These are phyloP conservation scores for Spermophilus dauricus DNA, from an alignment of 2,113 vertebrate genomes.

Conservation along the genomic window DNA sequence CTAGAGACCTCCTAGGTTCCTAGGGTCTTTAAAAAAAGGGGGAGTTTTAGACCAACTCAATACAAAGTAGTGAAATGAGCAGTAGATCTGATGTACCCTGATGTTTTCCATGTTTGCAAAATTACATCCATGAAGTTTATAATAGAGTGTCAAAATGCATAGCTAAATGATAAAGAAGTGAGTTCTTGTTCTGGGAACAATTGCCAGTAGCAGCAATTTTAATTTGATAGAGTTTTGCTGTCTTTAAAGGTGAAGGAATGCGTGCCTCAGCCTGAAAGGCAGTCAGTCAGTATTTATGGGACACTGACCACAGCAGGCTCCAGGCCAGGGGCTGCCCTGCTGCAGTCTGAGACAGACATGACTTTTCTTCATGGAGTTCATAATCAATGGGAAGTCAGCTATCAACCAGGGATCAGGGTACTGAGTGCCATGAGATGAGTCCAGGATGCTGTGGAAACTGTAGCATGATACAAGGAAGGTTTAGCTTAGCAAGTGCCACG, in stretches of 20 bases:
- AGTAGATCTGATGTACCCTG: not conserved
- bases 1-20: too few relatives aligned
- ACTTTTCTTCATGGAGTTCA: not conserved
- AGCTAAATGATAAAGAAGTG: not conserved
- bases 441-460: not conserved
- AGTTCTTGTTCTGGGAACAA: not conserved
- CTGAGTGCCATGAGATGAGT: not conserved
- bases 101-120: not conserved
- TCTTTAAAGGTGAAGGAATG: not conserved
- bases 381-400: not conserved
- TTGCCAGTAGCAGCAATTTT: not conserved
- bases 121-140: not conserved
- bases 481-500: not conserved
- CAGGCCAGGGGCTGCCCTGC: too few relatives aligned
- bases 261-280: not conserved
- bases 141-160: not conserved
- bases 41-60: not conserved
- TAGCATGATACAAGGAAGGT: not conserved
- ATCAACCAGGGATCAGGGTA: accelerated
- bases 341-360: not conserved
- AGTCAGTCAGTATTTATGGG: not conserved
- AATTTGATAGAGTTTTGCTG: not conserved
- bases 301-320: too few relatives aligned
- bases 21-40: too few relatives aligned
- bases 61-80: not conserved